Evolutionary conservation across 2,113 vertebrate species (phyloP).

Genomic region (Macquaria ambigua): DNA sequence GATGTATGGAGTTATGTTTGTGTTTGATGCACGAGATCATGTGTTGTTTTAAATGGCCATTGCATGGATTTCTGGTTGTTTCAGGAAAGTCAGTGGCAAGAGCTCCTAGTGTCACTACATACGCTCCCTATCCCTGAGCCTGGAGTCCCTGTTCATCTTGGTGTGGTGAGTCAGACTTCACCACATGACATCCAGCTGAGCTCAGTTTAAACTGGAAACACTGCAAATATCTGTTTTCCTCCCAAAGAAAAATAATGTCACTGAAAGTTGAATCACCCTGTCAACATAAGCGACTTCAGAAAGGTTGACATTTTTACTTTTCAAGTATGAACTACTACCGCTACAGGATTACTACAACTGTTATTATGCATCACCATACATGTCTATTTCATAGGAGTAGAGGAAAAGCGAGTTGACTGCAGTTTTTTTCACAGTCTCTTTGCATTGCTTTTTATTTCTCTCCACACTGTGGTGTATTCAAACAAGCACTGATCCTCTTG

Average conservation of each 20-base stretch:
- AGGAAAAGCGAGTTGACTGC: background rate
- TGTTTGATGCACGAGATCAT: too few species aligned
- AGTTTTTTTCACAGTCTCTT: background rate
- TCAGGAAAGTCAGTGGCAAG: conserved; percentile 92
- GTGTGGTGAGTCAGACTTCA: conserved; percentile 87
- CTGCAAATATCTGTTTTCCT: background rate
- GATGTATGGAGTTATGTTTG: background rate
- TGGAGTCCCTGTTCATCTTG: conserved; percentile 92
- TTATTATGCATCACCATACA: background rate
- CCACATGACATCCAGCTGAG: background rate
- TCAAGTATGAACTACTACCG: background rate
- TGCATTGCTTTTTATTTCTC: background rate
- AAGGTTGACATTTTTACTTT: background rate
- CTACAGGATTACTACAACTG: background rate
- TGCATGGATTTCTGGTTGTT: conserved; percentile 61
- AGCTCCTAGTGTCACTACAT: conserved; percentile 91
- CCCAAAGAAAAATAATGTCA: background rate
- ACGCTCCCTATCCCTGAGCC: conserved; percentile 91
- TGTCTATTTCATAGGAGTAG: background rate
- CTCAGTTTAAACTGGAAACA: background rate
- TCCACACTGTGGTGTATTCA: background rate
- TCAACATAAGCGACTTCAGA: background rate
- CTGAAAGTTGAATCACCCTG: background rate
- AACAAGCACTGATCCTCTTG: background rate
- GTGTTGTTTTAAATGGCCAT: background rate